Base-by-base conservation (phyloP, 2,113 vertebrate species). In the Emberiza fucata region DNA sequence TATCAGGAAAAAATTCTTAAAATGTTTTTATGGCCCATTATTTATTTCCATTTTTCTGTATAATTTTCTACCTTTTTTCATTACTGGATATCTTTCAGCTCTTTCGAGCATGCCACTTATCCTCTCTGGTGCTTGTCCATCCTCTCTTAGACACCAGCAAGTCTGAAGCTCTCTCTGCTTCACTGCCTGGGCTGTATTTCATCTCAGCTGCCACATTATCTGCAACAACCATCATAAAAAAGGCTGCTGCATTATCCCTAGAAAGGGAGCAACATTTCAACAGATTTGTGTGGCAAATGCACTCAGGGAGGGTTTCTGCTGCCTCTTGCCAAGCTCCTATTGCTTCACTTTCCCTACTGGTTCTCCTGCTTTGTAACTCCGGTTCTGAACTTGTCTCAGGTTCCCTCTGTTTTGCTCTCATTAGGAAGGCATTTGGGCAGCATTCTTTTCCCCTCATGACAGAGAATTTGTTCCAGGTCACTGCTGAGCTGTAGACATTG, bases 101-200 rank as follows among this genome's bases (percentile, higher is more conserved):
- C 75, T 77, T 94, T 80, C 87, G 68, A 88, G 42, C 39, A 66
- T 6, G 8, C 33, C 39, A 37, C 35, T 86, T 89, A 93, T 14
- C 57, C 29, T 72, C 61, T 94, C 51, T 92, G 57, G 42, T 90
- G 56, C 54, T 95, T 63, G 66, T 45, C 33, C 45, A 19, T 84
- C 81, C 48, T 81, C 51, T 78, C 69, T 72, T 5, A 71, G 81
- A 90, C 91, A 96, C 89, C 94, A 82, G 59, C 35, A 88, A 91
- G 91, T 92, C 89, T 95, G 78, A 64, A 87, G 29, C 71, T 80
- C 86, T 95, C 84, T 75, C 76, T 93, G 79, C 60, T 95, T 97
- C 96, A 78, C 45, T 81, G 64, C 60, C 60, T 65, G 64, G 63
- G 66, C 94, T 92, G 25, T 60, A 87, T 89, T 91, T 93, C 91